Evolutionary conservation across 2,888 invertebrate species (phyloP).

Genomic region (Brachyopa scutellaris): DNA sequence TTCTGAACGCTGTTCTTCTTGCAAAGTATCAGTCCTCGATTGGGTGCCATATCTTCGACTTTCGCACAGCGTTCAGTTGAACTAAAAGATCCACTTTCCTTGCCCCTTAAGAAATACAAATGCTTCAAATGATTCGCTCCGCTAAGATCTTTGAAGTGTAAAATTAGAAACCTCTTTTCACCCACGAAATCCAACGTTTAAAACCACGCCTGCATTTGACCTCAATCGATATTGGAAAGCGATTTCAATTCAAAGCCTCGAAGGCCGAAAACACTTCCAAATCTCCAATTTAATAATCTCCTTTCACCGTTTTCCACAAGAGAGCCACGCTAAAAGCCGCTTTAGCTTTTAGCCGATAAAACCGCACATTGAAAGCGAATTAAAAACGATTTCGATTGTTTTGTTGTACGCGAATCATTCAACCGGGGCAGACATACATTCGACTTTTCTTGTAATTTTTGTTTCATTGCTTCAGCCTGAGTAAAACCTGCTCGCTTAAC

Average conservation of each 20-base stretch:
- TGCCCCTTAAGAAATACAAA: no score
- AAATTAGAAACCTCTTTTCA: no score
- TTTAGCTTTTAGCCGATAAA: constrained; percentile 43
- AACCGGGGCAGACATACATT: neutral
- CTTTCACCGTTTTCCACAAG: constrained; percentile 36
- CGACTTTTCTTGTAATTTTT: constrained; percentile 13
- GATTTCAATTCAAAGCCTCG: neutral
- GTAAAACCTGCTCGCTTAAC: constrained; percentile 54
- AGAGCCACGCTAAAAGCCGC: constrained; percentile 16
- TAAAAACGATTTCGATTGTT: constrained; percentile 37
- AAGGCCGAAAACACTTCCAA: constrained; percentile 29
- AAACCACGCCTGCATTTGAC: no score
- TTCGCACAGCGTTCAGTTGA: no score
- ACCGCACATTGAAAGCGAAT: constrained; percentile 47
- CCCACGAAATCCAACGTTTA: no score
- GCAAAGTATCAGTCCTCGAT: no score
- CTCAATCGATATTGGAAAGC: constrained; percentile 51
- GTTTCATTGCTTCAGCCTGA: constrained; percentile 13
- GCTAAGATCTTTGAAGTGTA: no score
- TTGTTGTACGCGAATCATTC: neutral
- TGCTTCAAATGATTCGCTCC: no score
- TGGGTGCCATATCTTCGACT: no score
- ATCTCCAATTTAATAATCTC: constrained; percentile 23
- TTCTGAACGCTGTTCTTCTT: no score
- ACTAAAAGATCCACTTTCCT: no score